Base-by-base conservation (phyloP, 2,797 vertebrate species). In the Cossypha polioptera region DNA sequence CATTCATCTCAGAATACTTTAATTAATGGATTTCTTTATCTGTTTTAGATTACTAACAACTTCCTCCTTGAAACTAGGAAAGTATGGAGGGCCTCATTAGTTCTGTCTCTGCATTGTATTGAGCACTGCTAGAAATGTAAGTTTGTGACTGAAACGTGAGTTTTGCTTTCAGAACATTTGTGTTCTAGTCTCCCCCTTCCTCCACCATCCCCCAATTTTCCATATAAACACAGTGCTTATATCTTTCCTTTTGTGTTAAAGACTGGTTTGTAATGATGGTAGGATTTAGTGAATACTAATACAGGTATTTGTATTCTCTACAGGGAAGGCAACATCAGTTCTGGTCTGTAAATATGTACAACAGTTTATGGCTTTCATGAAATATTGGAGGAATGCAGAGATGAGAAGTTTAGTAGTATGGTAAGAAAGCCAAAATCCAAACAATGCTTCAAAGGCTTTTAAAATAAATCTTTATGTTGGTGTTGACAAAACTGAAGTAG, bases 21-120 rank as follows among this genome's bases (percentile, higher is more conserved):
- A 97, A 97, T 98, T 96, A 97, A 88, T 67, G 91, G 58, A 96
- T 95, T 97, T 97, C 80, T 96, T 97, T 96, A 92, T 96, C 93
- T 96, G 86, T 94, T 95, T 96, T 94, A 97, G 92, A 92, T 97
- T 95, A 77, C 79, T 91, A 97, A 93, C 54, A 58, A 84, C 92
- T 97, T 97, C 76, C 67, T 96, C 55, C 80, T 69, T 66, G 88
- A 94, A 96, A 88, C 88, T 89, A 77, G 71, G 65, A 82, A 95
- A 94, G 48, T 92, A 83, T 76, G 53, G 77, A 95, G 86, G 90
- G 78, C 78, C 84, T 97, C 93, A 87, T 96, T 97, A 97, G 62
- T 53, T 81, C 75, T 91, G 54, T 36, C 25, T 84, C 19, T 51
- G 3, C 40, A 5, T 26, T 88, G 25, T 13, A 36, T 93, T 65